Evolutionary conservation across 2,797 vertebrate genomes (phyloP).

Genomic region (Lepus townsendii): DNA sequence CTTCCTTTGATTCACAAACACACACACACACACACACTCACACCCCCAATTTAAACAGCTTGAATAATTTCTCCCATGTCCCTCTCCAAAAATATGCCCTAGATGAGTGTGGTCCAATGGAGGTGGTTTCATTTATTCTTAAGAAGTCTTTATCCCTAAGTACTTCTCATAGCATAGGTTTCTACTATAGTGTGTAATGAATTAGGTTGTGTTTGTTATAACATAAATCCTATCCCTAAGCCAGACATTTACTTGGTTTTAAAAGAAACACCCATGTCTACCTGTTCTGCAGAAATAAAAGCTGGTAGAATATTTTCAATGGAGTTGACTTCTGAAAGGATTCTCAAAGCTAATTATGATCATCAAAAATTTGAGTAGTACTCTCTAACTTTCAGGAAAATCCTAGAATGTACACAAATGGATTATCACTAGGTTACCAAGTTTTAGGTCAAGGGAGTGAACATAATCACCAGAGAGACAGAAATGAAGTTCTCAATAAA

Average conservation of each 20-base stretch:
- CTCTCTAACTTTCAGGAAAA: neutral
- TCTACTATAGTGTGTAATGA: neutral
- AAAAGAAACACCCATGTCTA: slow-evolving; percentile 28
- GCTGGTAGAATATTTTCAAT: neutral
- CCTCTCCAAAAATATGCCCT: neutral
- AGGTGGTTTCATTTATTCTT: neutral
- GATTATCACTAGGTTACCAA: neutral
- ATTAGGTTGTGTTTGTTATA: neutral
- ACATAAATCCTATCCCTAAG: neutral
- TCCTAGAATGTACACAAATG: neutral
- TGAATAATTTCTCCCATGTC: neutral
- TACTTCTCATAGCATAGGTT: neutral
- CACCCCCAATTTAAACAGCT: neutral
- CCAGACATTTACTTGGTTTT: neutral
- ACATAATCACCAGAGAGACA: neutral
- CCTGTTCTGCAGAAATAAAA: neutral
- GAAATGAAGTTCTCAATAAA: neutral
- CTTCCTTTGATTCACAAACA: neutral
- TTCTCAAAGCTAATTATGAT: neutral
- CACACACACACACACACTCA: neutral
- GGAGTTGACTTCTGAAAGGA: neutral
- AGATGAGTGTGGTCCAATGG: neutral
- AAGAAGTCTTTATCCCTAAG: neutral
- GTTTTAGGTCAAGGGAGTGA: neutral
- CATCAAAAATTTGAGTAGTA: neutral